phyloP scores from a whole-genome alignment of 2,888 invertebrate genomes.

The Eupithecia pulchellata region DNA sequence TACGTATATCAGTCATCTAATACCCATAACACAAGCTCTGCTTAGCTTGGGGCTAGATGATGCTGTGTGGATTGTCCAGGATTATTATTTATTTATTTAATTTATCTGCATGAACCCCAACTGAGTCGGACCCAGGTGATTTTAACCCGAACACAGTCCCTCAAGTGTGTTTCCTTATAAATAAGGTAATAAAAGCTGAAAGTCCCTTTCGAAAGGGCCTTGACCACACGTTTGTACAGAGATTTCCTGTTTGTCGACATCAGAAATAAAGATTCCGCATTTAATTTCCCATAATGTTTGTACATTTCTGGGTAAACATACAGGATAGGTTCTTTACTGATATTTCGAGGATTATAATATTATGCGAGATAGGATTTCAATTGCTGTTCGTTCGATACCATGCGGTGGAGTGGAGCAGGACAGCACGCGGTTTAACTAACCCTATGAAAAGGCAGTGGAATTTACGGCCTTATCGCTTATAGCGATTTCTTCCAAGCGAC shows the following conservation, averaged over 20 bases:
- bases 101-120: background rate
- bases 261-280: constrained; percentile 13
- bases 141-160: background rate
- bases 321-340: constrained; percentile 3
- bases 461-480: too few relatives aligned
- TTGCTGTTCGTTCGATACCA: background rate
- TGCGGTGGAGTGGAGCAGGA: background rate
- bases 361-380: background rate
- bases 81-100: too few relatives aligned
- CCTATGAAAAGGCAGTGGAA: too few relatives aligned
- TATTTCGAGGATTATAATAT: background rate
- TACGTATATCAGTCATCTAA: too few relatives aligned
- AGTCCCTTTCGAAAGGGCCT: constrained; percentile 10
- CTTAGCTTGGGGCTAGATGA: too few relatives aligned
- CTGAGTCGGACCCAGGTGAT: background rate
- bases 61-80: too few relatives aligned
- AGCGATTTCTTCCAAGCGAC: too few relatives aligned
- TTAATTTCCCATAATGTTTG: constrained; percentile 9
- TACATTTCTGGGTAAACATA: constrained; percentile 14
- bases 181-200: constrained; percentile 13
- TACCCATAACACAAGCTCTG: too few relatives aligned
- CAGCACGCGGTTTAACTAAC: too few relatives aligned
- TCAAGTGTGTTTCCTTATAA: constrained; percentile 15
- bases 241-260: constrained; percentile 20
- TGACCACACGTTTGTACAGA: constrained; percentile 9